phyloP scores from a whole-genome alignment of 92 coral and sea anemone genomes.

The Phenganax stokvisi region DNA sequence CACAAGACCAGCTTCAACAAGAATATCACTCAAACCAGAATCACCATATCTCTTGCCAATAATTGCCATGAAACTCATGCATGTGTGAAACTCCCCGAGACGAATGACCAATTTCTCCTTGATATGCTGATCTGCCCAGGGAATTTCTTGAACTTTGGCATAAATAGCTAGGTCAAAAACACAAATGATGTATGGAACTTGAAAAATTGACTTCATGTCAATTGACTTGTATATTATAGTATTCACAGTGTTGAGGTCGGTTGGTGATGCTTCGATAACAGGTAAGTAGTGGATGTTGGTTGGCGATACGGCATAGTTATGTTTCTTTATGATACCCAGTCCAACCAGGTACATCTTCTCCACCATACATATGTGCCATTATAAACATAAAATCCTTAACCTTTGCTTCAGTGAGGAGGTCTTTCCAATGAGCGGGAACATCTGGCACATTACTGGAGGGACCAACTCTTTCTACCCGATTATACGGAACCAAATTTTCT shows the following conservation, averaged over 20 bases:
- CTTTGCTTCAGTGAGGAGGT: constrained; percentile 23
- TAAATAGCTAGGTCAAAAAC: constrained; percentile 13
- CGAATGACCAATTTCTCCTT: background rate
- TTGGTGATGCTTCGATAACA: constrained; percentile 18
- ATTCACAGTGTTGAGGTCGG: constrained; percentile 11
- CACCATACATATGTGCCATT: constrained; percentile 29
- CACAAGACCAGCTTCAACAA: constrained; percentile 4
- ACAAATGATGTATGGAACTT: background rate
- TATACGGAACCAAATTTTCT: constrained; percentile 26
- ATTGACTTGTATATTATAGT: background rate
- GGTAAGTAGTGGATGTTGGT: constrained; percentile 15
- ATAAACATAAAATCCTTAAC: constrained; percentile 25
- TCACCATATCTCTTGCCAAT: constrained; percentile 10
- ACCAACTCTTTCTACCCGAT: constrained; percentile 23
- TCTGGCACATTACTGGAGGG: constrained; percentile 26
- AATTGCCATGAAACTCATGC: background rate
- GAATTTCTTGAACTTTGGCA: constrained; percentile 6
- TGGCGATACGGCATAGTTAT: background rate
- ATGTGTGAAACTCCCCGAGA: constrained; percentile 13
- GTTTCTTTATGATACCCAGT: constrained; percentile 20
- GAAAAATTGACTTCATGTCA: background rate
- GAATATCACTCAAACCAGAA: constrained; percentile 11
- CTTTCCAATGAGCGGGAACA: constrained; percentile 8
- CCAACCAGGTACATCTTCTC: constrained; percentile 37
- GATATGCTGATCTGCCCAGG: background rate